A percentile compares a stretch with the other conserved stretches of the same genome.
These are phyloP conservation scores for Cydia splendana DNA, from an alignment of 1,140 invertebrate genomes.

Conservation along the genomic window DNA sequence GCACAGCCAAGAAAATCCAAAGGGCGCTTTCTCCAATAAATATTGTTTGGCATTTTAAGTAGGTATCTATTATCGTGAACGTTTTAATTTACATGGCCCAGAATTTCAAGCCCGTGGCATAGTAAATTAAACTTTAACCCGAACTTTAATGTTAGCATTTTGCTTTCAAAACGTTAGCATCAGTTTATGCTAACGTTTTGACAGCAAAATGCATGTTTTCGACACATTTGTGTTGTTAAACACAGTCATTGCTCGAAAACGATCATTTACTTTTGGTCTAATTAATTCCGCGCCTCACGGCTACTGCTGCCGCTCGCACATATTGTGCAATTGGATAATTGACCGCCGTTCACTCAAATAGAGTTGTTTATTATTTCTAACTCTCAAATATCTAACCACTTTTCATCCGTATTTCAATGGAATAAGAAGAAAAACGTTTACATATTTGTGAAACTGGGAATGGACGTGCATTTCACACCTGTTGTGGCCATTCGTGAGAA, in stretches of 20 bases:
- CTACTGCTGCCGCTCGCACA: constrained; percentile 3
- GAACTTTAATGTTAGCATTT: neutral
- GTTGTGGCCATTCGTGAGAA: neutral
- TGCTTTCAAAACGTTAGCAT: no score
- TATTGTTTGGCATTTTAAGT: no score
- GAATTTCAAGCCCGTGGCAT: no score
- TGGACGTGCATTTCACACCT: constrained; percentile 2
- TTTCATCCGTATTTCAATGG: neutral
- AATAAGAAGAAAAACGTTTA: neutral
- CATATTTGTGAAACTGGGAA: neutral
- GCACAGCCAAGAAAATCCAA: no score
- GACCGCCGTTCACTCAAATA: neutral
- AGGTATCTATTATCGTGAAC: no score
- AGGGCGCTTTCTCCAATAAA: no score
- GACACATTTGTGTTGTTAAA: neutral
- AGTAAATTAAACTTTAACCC: neutral
- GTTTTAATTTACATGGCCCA: no score
- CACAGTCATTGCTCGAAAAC: constrained; percentile 8
- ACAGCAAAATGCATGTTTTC: constrained; percentile 8
- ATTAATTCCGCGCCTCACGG: constrained; percentile 21
- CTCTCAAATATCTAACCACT: neutral
- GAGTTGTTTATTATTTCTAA: neutral
- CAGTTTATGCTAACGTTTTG: neutral
- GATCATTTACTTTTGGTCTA: constrained; percentile 6
- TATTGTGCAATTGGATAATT: constrained; percentile 29